Base-by-base conservation (phyloP, 2,888 invertebrate genomes). In the Mimas tiliae region DNA sequence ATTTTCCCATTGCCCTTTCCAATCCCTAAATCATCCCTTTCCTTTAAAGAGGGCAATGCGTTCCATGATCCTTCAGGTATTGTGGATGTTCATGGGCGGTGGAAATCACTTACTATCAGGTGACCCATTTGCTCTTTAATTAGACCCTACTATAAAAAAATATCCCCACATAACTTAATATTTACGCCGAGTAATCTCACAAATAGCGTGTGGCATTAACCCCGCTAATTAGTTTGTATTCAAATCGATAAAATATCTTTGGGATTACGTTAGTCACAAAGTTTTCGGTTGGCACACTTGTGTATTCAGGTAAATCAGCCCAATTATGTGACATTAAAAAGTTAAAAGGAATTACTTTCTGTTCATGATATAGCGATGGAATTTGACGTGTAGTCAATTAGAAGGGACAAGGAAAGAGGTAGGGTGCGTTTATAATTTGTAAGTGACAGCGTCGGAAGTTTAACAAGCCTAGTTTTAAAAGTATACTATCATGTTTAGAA, bases 311-410 rank as follows among this genome's bases (percentile, higher is more conserved):
- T 55, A 34, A 38, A 38, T 38, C n/a, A 38, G n/a, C 48, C 48
- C 6, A 48, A 48, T 55, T 34, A 16, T 38, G n/a, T 4, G 9
- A 53, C n/a, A 53, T n/a, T 58, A 19, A 38, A 48, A 58, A 45
- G 65, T 69, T 76, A 77, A 76, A 74, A 74, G 72, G 75, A 82
- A 86, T 86, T 82, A 77, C 81, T 85, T 83, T 74, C 81, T 78
- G 81, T 80, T 79, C 88, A 86, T 86, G 86, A 88, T 84, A 52
- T 66, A 82, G 85, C 75, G 85, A 87, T 78, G 81, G 86, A 88
- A 86, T 86, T 90, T 91, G 91, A 91, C 91, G 86, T 86, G 88
- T 85, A 91, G 91, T 93, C 92, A 93, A 93, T 92, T 93, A 92
- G 88, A 78, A 79, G 69, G 79, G 81, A 74, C 76, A 74, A 74